phyloP scores from a whole-genome alignment of 2,797 vertebrate species.

The Lagorchestes hirsutus region DNA sequence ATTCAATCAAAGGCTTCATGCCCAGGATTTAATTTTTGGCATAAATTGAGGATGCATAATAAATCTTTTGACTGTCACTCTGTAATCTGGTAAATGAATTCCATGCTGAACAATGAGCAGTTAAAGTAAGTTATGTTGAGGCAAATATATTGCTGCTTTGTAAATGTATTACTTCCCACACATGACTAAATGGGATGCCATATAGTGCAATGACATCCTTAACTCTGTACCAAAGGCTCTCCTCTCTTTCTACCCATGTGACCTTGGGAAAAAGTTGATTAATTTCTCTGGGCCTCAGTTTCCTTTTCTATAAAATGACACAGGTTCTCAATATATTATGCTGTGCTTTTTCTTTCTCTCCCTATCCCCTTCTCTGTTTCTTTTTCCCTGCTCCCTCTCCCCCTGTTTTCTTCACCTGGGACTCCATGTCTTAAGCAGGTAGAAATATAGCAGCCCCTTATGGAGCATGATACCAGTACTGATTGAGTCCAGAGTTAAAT shows the following conservation, averaged over 20 bases:
- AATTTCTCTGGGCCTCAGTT: neutral
- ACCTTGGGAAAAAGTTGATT: neutral
- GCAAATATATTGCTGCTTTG: conserved; percentile 60
- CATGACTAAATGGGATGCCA: neutral
- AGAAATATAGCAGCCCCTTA: neutral
- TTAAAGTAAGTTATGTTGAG: conserved; percentile 62
- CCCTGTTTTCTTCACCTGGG: neutral
- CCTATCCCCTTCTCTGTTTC: neutral
- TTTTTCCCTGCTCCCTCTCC: neutral
- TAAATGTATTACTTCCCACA: conserved; percentile 62
- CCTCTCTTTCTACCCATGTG: neutral
- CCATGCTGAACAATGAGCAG: conserved; percentile 52
- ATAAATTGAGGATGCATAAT: conserved; percentile 53
- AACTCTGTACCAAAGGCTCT: neutral
- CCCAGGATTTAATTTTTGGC: conserved; percentile 52
- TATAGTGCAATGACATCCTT: neutral
- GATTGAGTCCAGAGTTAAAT: neutral
- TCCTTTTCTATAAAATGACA: conserved; percentile 17
- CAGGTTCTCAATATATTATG: neutral
- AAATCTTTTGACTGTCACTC: conserved; percentile 36
- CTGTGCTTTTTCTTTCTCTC: neutral
- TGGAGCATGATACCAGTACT: neutral
- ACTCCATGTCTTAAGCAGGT: neutral
- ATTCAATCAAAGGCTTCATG: conserved; percentile 46
- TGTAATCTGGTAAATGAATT: conserved; percentile 68